Conservation (phyloP, 2,113 vertebrate genomes). For the Podarcis raffonei region DNA sequence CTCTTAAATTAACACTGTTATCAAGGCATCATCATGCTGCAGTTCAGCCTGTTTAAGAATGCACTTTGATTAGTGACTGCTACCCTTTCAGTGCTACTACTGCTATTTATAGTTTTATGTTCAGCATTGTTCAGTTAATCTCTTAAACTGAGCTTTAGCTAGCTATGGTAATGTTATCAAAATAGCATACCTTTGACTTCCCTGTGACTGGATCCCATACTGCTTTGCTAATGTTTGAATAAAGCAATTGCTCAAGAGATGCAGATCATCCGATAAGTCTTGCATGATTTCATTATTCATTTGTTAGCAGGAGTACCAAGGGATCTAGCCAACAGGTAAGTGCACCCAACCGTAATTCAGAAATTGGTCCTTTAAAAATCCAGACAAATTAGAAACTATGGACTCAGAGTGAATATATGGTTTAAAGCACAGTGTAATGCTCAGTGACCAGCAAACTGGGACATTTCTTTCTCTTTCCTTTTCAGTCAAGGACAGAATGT, state of each 20-base stretch:
- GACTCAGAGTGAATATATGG: neutral
- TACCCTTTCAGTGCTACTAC: neutral
- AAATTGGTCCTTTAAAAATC: neutral
- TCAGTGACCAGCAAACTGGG: neutral
- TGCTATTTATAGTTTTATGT: neutral
- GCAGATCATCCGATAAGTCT: neutral
- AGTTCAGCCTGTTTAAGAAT: neutral
- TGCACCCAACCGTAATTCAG: no score
- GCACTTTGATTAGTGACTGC: neutral
- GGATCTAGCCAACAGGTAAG: neutral
- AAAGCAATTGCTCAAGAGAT: neutral
- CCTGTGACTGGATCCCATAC: neutral
- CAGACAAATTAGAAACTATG: neutral
- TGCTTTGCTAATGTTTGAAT: neutral
- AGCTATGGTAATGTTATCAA: neutral
- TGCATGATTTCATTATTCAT: neutral
- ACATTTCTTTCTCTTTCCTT: neutral
- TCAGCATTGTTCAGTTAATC: neutral
- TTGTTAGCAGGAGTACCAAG: neutral
- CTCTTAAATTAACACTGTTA: neutral
- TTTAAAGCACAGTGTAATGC: neutral
- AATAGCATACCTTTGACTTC: neutral
- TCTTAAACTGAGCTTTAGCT: neutral
- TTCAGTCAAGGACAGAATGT: neutral
- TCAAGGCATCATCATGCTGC: neutral